Percentiles rank a stretch among this genome's conserved stretches.
phyloP scores from a whole-genome alignment of 2,888 invertebrate species.

The Pollenia amentaria region DNA sequence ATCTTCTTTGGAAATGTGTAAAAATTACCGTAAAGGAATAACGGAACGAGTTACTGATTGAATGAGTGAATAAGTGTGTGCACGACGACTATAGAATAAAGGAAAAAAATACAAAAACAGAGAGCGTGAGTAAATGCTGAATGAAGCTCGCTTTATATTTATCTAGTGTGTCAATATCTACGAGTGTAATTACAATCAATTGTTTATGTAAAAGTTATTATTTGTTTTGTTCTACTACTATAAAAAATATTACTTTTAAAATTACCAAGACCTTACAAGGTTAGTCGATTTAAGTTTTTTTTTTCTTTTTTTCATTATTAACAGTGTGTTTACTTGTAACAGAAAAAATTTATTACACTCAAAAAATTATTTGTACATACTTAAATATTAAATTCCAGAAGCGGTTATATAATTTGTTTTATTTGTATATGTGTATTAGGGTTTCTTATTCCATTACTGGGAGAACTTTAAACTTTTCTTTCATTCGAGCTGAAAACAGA shows the following conservation, averaged over 20 bases:
- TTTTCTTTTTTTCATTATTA: no score
- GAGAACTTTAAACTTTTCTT: no score
- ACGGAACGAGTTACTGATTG: background rate
- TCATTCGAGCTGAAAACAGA: no score
- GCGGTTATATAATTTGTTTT: no score
- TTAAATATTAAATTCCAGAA: no score
- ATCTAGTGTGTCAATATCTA: background rate
- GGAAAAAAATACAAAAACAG: background rate
- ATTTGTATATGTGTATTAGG: no score
- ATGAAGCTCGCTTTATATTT: conserved; percentile 5
- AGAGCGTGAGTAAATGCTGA: background rate
- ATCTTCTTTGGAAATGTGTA: background rate
- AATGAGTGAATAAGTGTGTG: background rate
- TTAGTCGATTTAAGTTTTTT: conserved; percentile 31
- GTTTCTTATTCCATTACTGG: background rate
- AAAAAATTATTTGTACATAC: background rate
- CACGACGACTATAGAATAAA: background rate
- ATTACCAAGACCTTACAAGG: conserved; percentile 62
- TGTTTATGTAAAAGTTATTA: conserved; percentile 33
- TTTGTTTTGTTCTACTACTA: conserved; percentile 38
- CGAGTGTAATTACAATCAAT: conserved; percentile 36
- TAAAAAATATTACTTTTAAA: conserved; percentile 50
- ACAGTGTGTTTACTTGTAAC: conserved; percentile 27
- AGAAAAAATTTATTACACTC: conserved; percentile 10
- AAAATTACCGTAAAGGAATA: conserved; percentile 31